These are phyloP conservation scores for Agraylea sexmaculata DNA, from an alignment of 1,140 invertebrate genomes.

Conservation along the genomic window DNA sequence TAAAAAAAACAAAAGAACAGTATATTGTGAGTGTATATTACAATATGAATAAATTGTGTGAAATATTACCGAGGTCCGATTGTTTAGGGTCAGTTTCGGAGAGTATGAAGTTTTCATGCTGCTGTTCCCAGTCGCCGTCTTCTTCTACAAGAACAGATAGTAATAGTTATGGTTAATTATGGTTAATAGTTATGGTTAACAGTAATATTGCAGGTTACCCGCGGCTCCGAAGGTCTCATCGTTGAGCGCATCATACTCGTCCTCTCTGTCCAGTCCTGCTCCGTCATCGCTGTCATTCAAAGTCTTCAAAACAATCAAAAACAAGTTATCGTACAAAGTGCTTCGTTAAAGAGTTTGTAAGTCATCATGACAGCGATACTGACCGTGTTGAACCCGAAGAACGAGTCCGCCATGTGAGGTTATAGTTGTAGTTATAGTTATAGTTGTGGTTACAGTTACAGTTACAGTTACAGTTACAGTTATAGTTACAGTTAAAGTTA, in stretches of 20 bases:
- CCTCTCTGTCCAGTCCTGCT: conserved; percentile 59
- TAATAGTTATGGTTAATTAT: conserved; percentile 13
- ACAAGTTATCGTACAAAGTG: neutral
- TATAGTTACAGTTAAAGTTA: too few relatives aligned
- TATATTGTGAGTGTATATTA: neutral
- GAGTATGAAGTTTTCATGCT: conserved; percentile 34
- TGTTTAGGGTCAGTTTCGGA: conserved; percentile 30
- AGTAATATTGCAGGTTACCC: conserved; percentile 29
- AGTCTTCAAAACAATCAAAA: conserved; percentile 25
- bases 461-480: too few relatives aligned
- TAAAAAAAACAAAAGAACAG: conserved; percentile 21
- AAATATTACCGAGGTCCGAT: conserved; percentile 17
- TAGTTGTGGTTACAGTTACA: too few relatives aligned
- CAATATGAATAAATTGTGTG: neutral
- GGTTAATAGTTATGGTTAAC: neutral
- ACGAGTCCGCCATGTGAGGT: conserved; percentile 11
- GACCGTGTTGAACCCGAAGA: conserved; percentile 12
- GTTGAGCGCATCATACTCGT: conserved; percentile 80
- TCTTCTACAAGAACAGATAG: conserved; percentile 29
- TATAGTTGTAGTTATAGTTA: too few relatives aligned
- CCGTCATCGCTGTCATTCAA: conserved; percentile 42
- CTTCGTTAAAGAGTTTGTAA: neutral
- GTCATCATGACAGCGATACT: neutral
- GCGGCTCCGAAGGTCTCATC: conserved; percentile 81
- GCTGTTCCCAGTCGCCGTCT: conserved; percentile 37